These are phyloP conservation scores for Drosophila pseudoobscura DNA, from an alignment of 1,140 invertebrate genomes.

Conservation along the genomic window DNA sequence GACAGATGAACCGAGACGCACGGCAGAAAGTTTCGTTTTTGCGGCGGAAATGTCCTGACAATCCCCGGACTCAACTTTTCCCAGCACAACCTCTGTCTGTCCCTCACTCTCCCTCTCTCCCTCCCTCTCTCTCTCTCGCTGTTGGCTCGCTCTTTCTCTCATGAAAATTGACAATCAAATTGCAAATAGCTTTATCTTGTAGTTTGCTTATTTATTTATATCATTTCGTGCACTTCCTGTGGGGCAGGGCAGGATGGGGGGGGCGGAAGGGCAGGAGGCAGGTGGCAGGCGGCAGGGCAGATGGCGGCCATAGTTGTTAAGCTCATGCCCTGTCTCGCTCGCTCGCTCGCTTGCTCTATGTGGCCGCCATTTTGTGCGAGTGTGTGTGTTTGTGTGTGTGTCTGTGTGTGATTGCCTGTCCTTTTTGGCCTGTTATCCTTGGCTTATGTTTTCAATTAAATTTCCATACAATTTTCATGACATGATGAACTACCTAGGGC, in stretches of 20 bases:
- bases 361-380: slow-evolving; percentile 44
- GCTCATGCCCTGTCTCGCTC: slow-evolving; percentile 18
- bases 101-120: not conserved
- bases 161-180: slow-evolving; percentile 82
- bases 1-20: slow-evolving; percentile 45
- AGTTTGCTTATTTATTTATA: slow-evolving; percentile 81
- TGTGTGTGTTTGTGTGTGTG: slow-evolving; percentile 28
- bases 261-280: slow-evolving; percentile 8
- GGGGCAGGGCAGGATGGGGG: slow-evolving; percentile 35
- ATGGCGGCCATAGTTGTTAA: slow-evolving; percentile 63
- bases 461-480: slow-evolving; percentile 83
- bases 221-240: slow-evolving; percentile 79
- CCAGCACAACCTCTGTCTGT: slow-evolving; percentile 4
- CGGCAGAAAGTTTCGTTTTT: slow-evolving; percentile 61
- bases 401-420: slow-evolving; percentile 68
- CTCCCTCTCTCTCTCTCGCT: slow-evolving; percentile 7
- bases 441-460: slow-evolving; percentile 83
- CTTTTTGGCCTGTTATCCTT: slow-evolving; percentile 80
- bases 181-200: slow-evolving; percentile 82
- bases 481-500: slow-evolving; percentile 78
- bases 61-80: slow-evolving; percentile 41
- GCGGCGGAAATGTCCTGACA: slow-evolving; percentile 67
- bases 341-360: slow-evolving; percentile 12
- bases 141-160: slow-evolving; percentile 24
- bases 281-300: slow-evolving; percentile 11